Percentiles rank a stretch among this genome's conserved stretches.
Evolutionary conservation across 2,888 invertebrate species (phyloP).

Genomic region (Tineola bisselliella): DNA sequence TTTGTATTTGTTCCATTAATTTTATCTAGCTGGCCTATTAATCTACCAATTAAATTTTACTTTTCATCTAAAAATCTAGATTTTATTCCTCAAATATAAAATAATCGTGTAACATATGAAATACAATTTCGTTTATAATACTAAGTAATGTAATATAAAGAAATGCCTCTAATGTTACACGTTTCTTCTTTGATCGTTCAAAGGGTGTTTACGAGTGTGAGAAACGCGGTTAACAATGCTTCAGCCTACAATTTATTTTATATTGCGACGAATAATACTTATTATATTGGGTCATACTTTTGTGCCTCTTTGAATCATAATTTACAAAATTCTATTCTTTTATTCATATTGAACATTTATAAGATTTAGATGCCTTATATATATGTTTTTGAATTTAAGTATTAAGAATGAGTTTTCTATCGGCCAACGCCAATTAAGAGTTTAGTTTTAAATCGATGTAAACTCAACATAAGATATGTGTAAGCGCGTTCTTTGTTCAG

Average conservation of each 20-base stretch:
- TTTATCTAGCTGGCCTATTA: not conserved
- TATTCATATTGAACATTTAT: too few relatives aligned
- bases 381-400: too few relatives aligned
- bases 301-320: not conserved
- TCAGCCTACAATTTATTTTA: not conserved
- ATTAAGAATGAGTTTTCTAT: too few relatives aligned
- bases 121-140: not conserved
- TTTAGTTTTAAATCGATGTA: not conserved
- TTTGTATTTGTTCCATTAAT: not conserved
- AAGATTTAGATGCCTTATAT: too few relatives aligned
- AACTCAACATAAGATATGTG: not conserved
- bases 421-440: too few relatives aligned
- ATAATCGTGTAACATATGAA: not conserved
- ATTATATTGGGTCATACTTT: slow-evolving; percentile 9
- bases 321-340: not conserved
- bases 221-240: not conserved
- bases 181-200: not conserved
- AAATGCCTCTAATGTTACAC: not conserved
- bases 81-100: too few relatives aligned
- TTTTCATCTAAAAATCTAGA: too few relatives aligned
- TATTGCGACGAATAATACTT: slow-evolving; percentile 4
- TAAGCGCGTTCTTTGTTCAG: slow-evolving; percentile 5
- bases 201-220: slow-evolving; percentile 4
- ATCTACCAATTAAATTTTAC: not conserved
- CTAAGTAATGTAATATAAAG: not conserved